phyloP scores from a whole-genome alignment of 2,888 invertebrate genomes.

The Mycalesis mineus region DNA sequence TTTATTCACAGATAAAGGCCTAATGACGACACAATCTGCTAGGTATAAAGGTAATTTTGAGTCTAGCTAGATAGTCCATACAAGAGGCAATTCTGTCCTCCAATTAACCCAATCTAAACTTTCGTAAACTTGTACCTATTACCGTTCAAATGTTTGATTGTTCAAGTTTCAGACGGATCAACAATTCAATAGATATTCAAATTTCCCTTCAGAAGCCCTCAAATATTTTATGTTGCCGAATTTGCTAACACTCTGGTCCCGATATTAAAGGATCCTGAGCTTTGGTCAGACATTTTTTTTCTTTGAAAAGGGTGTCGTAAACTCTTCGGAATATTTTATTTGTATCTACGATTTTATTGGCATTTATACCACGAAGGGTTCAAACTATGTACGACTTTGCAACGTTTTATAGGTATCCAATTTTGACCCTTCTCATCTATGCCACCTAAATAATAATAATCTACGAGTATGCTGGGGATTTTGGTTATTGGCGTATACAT shows the following conservation, averaged over 20 bases:
- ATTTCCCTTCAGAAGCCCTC: not conserved
- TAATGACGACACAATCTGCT: no score
- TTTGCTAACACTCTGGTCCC: not conserved
- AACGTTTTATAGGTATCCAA: slow-evolving; percentile 2
- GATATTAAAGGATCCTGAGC: not conserved
- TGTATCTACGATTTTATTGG: slow-evolving; percentile 3
- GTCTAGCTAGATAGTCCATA: no score
- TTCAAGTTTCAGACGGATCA: not conserved
- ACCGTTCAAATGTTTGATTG: not conserved
- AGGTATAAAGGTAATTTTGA: no score
- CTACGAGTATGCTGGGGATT: no score
- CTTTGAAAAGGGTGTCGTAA: not conserved
- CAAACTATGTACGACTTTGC: not conserved
- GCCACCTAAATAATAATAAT: not conserved
- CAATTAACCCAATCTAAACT: not conserved
- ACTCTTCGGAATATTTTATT: slow-evolving; percentile 2
- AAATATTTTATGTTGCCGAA: slow-evolving; percentile 4
- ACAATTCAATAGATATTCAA: not conserved
- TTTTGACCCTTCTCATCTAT: slow-evolving; percentile 4
- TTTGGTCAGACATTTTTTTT: not conserved
- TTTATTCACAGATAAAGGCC: no score
- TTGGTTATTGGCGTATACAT: no score
- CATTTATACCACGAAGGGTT: slow-evolving; percentile 5
- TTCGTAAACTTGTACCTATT: not conserved
- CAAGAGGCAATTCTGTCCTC: not conserved